These are phyloP conservation scores for Lasioglossum lativentre DNA, from an alignment of 2,888 invertebrate genomes.

Conservation along the genomic window DNA sequence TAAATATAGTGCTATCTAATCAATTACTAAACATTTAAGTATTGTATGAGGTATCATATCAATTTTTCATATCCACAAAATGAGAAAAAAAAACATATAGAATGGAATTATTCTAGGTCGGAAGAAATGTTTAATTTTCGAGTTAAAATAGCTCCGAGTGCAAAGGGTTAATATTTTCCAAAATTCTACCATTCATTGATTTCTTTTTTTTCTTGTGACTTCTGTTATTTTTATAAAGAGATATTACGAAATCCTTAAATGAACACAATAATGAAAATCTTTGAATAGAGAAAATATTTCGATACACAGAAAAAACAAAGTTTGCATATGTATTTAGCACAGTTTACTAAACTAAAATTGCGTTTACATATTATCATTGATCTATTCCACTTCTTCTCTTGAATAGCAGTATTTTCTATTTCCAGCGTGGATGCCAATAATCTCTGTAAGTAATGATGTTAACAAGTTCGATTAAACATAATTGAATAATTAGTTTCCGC, in stretches of 20 bases:
- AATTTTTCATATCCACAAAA: too few species aligned
- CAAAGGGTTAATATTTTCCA: neutral
- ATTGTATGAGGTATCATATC: too few species aligned
- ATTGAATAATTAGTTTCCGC: constrained; percentile 2
- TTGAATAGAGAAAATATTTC: neutral
- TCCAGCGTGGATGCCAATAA: neutral
- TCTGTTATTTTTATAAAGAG: neutral
- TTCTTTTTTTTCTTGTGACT: too few species aligned
- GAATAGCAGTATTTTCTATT: neutral
- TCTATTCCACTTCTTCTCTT: neutral
- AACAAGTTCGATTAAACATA: neutral
- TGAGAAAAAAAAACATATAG: too few species aligned
- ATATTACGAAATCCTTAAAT: neutral
- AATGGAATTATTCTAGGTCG: too few species aligned
- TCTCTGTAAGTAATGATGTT: neutral
- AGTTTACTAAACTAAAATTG: neutral
- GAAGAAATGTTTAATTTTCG: too few species aligned
- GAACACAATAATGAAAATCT: neutral
- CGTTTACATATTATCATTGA: neutral
- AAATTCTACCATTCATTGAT: neutral
- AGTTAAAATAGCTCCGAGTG: too few species aligned
- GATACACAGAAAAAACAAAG: neutral
- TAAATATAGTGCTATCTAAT: too few species aligned
- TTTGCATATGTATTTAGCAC: neutral
- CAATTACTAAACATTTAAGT: too few species aligned